Percentiles rank a stretch among this genome's conserved stretches.
Conservation (phyloP, 2,113 vertebrate genomes). For the Chelonoidis abingdonii region DNA sequence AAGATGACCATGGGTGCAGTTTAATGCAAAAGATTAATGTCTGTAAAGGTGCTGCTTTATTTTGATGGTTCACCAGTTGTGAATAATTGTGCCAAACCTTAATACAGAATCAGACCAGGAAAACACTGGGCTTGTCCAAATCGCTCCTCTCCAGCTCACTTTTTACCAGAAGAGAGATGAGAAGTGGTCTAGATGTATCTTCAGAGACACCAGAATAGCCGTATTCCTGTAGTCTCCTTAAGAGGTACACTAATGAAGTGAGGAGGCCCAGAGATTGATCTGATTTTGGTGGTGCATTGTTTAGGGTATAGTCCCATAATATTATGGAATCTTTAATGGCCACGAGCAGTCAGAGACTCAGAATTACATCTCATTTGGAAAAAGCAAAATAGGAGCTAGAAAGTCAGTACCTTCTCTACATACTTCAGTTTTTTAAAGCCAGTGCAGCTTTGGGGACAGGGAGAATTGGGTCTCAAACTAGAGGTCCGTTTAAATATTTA, state of each 20-base stretch:
- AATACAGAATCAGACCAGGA: neutral
- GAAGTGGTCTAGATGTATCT: neutral
- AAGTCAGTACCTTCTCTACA: neutral
- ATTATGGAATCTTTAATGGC: neutral
- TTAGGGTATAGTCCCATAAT: neutral
- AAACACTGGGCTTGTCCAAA: neutral
- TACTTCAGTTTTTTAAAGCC: neutral
- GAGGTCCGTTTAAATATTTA: neutral
- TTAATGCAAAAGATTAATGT: neutral
- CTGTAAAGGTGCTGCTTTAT: neutral
- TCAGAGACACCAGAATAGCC: neutral
- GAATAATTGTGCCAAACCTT: no score
- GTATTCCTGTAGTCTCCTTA: neutral
- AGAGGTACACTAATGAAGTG: neutral
- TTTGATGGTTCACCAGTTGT: no score
- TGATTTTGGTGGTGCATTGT: neutral
- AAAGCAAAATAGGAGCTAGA: neutral
- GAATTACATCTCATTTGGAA: neutral
- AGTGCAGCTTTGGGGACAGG: neutral
- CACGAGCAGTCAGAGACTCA: neutral
- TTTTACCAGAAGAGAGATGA: neutral
- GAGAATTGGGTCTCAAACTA: neutral
- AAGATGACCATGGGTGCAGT: neutral
- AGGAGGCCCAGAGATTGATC: neutral
- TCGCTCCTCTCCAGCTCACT: no score